phyloP scores from a whole-genome alignment of 2,113 vertebrate genomes.

The Typhlomys cinereus region DNA sequence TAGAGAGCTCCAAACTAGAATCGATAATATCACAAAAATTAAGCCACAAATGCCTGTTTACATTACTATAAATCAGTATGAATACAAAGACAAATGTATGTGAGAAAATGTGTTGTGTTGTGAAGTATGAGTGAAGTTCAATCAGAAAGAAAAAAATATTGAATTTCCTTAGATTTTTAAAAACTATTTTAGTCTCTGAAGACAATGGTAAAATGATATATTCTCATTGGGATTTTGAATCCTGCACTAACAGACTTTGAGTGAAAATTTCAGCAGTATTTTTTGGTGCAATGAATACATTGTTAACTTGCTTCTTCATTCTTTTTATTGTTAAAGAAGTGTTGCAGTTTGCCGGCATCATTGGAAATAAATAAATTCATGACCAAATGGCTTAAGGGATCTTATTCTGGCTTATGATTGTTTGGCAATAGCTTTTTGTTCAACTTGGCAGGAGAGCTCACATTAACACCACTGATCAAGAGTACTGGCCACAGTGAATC shows the following conservation, averaged over 20 bases:
- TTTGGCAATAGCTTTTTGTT: too few relatives aligned
- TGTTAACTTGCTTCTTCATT: neutral
- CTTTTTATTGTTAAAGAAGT: neutral
- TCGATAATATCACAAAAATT: neutral
- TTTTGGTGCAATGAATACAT: neutral
- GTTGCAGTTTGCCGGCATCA: neutral
- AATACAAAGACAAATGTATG: neutral
- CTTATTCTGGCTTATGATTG: too few relatives aligned
- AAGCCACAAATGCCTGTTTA: neutral
- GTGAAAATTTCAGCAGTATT: neutral
- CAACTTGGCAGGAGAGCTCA: too few relatives aligned
- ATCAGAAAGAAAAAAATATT: neutral
- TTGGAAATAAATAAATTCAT: too few relatives aligned
- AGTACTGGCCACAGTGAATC: too few relatives aligned
- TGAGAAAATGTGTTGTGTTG: neutral
- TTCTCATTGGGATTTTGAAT: neutral
- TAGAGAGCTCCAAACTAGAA: neutral
- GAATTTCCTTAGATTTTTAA: neutral
- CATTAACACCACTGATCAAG: too few relatives aligned
- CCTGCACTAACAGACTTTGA: neutral
- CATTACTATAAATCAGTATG: neutral
- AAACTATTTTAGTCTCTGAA: neutral
- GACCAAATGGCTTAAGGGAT: too few relatives aligned
- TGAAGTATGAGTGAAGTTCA: neutral
- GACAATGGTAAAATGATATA: neutral